Evolutionary conservation across 2,888 invertebrate genomes (phyloP).

Genomic region (Mythimna albipuncta): DNA sequence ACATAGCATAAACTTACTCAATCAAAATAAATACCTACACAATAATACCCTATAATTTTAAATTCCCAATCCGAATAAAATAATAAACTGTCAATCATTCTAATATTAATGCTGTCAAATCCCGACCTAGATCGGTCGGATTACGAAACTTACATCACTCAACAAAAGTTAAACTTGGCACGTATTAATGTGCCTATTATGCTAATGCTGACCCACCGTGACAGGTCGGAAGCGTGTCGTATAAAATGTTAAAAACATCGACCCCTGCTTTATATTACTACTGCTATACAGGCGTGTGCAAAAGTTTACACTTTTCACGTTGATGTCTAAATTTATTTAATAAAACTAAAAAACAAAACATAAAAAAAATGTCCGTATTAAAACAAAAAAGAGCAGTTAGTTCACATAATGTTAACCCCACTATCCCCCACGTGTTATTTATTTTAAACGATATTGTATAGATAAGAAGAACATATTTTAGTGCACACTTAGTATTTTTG

Average conservation of each 20-base stretch:
- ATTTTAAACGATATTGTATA: too few species aligned
- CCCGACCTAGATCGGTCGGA: slow-evolving; percentile 40
- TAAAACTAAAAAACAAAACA: too few species aligned
- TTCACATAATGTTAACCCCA: too few species aligned
- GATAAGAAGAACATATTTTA: too few species aligned
- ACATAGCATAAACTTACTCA: not conserved
- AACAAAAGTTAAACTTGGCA: slow-evolving; percentile 65
- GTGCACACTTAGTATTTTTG: too few species aligned
- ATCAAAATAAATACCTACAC: not conserved
- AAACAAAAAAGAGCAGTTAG: too few species aligned
- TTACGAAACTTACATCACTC: slow-evolving; percentile 44
- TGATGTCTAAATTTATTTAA: too few species aligned
- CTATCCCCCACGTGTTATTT: too few species aligned
- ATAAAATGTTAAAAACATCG: slow-evolving; percentile 47
- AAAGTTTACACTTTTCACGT: slow-evolving; percentile 1
- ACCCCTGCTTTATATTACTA: slow-evolving; percentile 30
- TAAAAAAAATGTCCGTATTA: too few species aligned
- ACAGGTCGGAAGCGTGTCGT: slow-evolving; percentile 56
- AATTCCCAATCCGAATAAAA: slow-evolving; percentile 16
- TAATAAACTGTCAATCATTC: slow-evolving; percentile 37
- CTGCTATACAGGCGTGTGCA: slow-evolving; percentile 12
- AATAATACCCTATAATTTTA: not conserved
- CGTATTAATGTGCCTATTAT: slow-evolving; percentile 76
- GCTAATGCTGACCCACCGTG: slow-evolving; percentile 68
- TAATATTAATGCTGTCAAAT: slow-evolving; percentile 43